Percentiles rank a stretch among this genome's conserved stretches.
Conservation (phyloP, 2,797 vertebrate species). For the Dermochelys coriacea region DNA sequence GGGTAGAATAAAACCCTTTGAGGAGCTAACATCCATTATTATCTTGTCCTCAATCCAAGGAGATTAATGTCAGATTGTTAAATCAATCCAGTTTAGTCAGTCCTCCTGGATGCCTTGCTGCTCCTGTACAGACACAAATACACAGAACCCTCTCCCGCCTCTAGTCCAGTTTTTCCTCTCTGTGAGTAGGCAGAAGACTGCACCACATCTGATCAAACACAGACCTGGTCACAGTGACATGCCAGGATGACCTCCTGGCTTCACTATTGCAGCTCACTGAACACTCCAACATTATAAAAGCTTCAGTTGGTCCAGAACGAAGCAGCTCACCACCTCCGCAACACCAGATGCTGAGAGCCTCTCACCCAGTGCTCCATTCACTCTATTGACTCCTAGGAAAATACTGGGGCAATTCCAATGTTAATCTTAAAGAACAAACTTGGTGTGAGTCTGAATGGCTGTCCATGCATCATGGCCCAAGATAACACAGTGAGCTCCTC, state of each 20-base stretch:
- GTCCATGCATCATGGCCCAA: accelerated
- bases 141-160: background rate
- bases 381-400: background rate
- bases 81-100: background rate
- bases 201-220: background rate
- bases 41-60: background rate
- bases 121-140: background rate
- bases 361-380: background rate
- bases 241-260: background rate
- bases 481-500: background rate
- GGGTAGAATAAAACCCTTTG: background rate
- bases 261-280: background rate
- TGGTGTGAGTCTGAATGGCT: background rate
- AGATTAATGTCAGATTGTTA: background rate
- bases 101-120: background rate
- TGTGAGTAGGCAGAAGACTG: background rate
- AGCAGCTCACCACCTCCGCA: background rate
- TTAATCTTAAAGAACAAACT: background rate
- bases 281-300: background rate
- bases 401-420: background rate
- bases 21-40: background rate
- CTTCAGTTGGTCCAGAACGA: background rate
- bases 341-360: accelerated
- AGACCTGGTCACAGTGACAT: background rate
- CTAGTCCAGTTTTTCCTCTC: background rate